phyloP scores from a whole-genome alignment of 2,113 vertebrate species.

The Rhynchomys soricoides region DNA sequence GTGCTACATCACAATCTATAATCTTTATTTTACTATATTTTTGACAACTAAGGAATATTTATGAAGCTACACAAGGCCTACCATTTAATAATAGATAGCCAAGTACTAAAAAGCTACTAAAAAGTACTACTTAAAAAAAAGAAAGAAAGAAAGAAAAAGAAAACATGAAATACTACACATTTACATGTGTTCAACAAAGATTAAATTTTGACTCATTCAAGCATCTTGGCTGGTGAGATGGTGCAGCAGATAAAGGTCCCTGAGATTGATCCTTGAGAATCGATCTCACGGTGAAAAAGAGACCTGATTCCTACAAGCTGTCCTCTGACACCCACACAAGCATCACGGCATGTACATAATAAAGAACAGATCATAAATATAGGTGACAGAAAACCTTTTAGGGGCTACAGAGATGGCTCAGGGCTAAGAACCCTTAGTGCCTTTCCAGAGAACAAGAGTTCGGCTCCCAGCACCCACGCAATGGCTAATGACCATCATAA shows the following conservation, averaged over 20 bases:
- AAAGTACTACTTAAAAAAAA: background rate
- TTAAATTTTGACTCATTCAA: constrained; percentile 48
- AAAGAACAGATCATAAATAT: background rate
- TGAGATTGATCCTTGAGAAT: background rate
- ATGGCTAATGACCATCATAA: background rate
- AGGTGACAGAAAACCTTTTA: background rate
- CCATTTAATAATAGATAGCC: background rate
- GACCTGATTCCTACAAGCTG: background rate
- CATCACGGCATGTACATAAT: background rate
- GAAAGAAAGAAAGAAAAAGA: constrained; percentile 21
- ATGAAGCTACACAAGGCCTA: background rate
- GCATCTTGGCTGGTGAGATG: background rate
- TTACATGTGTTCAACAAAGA: constrained; percentile 37
- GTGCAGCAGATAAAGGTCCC: background rate
- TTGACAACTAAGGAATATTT: constrained; percentile 37
- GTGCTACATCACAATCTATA: background rate
- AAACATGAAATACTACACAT: constrained; percentile 24
- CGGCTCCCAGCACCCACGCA: background rate
- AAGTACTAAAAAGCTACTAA: background rate
- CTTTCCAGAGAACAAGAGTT: background rate
- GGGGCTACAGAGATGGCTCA: background rate
- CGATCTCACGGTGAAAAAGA: background rate
- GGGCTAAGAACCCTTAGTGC: background rate
- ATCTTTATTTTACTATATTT: constrained; percentile 50
- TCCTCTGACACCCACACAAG: background rate